These are phyloP conservation scores for Peromyscus nudipes DNA, from an alignment of 2,797 vertebrate species.

Conservation along the genomic window DNA sequence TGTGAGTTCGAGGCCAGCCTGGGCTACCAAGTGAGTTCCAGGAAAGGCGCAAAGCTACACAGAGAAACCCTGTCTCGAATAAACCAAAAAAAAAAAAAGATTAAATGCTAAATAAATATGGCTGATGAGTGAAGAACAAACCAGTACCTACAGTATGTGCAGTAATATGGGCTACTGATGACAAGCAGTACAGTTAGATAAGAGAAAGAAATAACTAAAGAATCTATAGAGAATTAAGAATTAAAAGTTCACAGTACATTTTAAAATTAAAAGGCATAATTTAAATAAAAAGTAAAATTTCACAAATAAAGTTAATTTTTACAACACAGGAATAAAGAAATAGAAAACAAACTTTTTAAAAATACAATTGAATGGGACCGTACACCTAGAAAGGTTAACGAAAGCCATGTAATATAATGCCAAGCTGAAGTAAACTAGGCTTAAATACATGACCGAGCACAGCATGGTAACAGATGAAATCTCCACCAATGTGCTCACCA, in stretches of 20 bases:
- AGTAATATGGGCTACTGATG: background rate
- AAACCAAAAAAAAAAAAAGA: background rate
- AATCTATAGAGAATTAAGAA: constrained; percentile 31
- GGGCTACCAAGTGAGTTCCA: too few relatives aligned
- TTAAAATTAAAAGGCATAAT: constrained; percentile 2
- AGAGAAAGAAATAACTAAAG: constrained; percentile 43
- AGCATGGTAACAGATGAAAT: background rate
- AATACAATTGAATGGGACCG: constrained; percentile 4
- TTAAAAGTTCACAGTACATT: constrained; percentile 21
- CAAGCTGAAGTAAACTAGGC: constrained; percentile 9
- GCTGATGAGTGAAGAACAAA: background rate
- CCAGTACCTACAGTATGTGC: background rate
- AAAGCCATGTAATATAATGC: background rate
- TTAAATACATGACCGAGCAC: background rate
- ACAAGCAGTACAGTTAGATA: background rate
- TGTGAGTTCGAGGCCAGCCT: too few relatives aligned
- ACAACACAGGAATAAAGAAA: background rate
- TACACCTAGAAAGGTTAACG: constrained; percentile 35
- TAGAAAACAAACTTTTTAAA: constrained; percentile 4
- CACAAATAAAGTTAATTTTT: constrained; percentile 57
- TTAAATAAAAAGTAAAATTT: constrained; percentile 55
- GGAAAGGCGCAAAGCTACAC: too few relatives aligned
- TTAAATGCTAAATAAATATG: background rate
- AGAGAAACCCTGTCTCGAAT: too few relatives aligned
- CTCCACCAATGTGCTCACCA: constrained; percentile 36